phyloP scores from a whole-genome alignment of 2,797 vertebrate genomes.

The Atherinosoma microstoma region DNA sequence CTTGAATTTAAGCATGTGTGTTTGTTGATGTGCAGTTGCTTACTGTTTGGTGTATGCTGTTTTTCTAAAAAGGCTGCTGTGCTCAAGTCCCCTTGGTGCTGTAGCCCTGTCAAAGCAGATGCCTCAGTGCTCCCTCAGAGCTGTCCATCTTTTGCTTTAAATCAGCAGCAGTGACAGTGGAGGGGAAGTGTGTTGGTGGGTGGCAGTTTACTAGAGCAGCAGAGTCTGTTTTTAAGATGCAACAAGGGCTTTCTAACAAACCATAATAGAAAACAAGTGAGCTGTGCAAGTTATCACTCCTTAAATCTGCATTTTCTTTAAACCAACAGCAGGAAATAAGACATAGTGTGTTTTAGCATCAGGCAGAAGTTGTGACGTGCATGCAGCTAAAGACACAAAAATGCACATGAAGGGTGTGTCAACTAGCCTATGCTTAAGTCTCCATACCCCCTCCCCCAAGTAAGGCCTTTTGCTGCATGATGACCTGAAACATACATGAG shows the following conservation, averaged over 20 bases:
- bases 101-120: constrained; percentile 61
- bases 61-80: constrained; percentile 40
- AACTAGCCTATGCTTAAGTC: not conserved
- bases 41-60: constrained; percentile 22
- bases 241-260: constrained; percentile 36
- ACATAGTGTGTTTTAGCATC: not conserved
- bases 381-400: constrained; percentile 20
- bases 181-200: not conserved
- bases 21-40: constrained; percentile 32
- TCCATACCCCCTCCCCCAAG: constrained; percentile 21
- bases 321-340: constrained; percentile 16
- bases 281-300: constrained; percentile 24
- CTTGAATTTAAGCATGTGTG: constrained; percentile 21
- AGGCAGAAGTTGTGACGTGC: not conserved
- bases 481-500: constrained; percentile 78
- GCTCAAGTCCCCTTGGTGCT: constrained; percentile 37
- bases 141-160: constrained; percentile 57
- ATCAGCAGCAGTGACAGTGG: constrained; percentile 46
- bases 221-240: constrained; percentile 34
- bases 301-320: constrained; percentile 25
- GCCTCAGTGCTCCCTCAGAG: constrained; percentile 54
- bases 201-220: constrained; percentile 12
- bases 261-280: constrained; percentile 28
- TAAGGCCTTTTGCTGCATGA: constrained; percentile 26
- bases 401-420: not conserved